These are phyloP conservation scores for Drosophila fuyamai DNA, from an alignment of 1,140 invertebrate species.

Conservation along the genomic window DNA sequence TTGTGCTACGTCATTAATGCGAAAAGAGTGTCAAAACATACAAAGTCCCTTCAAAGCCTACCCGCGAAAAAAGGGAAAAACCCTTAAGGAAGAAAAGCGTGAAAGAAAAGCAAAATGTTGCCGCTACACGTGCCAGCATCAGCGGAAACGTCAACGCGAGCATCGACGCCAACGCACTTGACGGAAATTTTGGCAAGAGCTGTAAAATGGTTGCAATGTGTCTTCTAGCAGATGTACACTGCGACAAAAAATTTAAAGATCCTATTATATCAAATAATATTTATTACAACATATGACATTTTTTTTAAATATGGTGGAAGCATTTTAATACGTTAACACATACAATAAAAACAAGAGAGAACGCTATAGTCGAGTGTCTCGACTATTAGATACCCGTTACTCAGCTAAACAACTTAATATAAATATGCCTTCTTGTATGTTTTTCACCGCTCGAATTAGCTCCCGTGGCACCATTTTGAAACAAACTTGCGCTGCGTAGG, in stretches of 20 bases:
- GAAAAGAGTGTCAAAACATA: slow-evolving; percentile 47
- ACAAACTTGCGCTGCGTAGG: too few species aligned
- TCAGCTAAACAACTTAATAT: too few species aligned
- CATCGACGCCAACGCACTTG: slow-evolving; percentile 42
- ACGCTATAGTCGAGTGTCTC: too few species aligned
- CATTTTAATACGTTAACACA: too few species aligned
- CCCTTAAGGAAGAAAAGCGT: slow-evolving; percentile 13
- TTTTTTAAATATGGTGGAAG: too few species aligned
- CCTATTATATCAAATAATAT: not conserved
- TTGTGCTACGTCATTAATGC: slow-evolving; percentile 30
- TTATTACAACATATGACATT: too few species aligned
- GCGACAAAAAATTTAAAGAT: not conserved
- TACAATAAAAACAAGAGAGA: too few species aligned
- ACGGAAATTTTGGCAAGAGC: slow-evolving; percentile 31
- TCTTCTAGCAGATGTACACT: slow-evolving; percentile 19
- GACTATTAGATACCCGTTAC: too few species aligned
- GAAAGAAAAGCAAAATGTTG: slow-evolving; percentile 23
- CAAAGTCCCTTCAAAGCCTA: slow-evolving; percentile 23
- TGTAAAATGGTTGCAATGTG: slow-evolving; percentile 39
- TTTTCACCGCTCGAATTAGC: too few species aligned
- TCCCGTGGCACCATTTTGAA: too few species aligned
- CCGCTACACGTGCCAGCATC: slow-evolving; percentile 50
- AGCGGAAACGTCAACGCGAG: slow-evolving; percentile 29
- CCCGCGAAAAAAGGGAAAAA: not conserved
- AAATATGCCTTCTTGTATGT: too few species aligned